Evolutionary conservation across 2,113 vertebrate species (phyloP).

Genomic region (Phaetusa simplex): DNA sequence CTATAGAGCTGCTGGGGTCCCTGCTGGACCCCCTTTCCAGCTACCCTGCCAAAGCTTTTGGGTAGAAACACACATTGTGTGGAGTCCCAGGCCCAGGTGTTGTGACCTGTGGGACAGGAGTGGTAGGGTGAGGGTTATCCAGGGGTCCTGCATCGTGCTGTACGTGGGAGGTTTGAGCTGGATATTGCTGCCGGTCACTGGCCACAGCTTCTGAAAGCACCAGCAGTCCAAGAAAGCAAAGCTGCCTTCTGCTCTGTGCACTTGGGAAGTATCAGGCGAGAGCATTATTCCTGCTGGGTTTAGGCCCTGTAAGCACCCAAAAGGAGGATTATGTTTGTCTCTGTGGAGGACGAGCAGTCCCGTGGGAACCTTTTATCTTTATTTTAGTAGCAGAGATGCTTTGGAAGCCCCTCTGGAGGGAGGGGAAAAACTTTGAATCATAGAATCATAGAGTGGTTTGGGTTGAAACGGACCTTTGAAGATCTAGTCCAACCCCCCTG

Average conservation of each 20-base stretch:
- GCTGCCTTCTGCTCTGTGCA: neutral
- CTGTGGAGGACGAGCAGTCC: neutral
- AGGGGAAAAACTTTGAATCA: neutral
- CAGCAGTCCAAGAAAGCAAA: neutral
- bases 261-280: neutral
- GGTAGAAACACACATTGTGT: rapidly evolving
- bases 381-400: neutral
- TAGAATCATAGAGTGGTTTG: neutral
- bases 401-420: neutral
- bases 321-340: neutral
- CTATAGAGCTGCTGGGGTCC: neutral
- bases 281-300: neutral
- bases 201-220: neutral
- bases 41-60: neutral
- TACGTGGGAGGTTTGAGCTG: neutral
- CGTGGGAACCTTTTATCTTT: neutral
- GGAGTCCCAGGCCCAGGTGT: neutral
- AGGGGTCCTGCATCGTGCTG: neutral
- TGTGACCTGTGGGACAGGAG: neutral
- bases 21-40: neutral
- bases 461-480: neutral
- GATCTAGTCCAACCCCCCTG: neutral
- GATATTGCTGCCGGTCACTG: neutral
- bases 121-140: neutral
- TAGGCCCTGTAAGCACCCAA: neutral